A percentile compares a stretch with the other conserved stretches of the same genome.
phyloP scores from a whole-genome alignment of 2,113 vertebrate genomes.

The Aramus guarauna region DNA sequence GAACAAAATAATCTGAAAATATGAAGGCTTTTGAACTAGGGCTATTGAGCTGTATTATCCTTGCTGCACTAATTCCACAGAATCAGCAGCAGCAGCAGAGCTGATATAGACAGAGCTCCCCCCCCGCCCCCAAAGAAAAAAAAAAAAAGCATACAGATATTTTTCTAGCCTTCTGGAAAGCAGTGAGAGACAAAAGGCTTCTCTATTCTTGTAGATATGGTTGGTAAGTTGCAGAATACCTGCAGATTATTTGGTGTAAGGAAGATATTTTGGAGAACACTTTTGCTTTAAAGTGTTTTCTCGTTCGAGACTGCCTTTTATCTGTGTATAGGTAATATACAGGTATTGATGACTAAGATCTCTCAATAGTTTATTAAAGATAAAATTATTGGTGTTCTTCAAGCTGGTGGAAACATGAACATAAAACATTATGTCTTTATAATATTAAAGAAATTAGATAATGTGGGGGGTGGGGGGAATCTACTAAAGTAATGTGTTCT shows the following conservation, averaged over 20 bases:
- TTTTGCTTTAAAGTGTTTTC: neutral
- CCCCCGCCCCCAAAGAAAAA: too few relatives aligned
- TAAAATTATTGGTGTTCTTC: neutral
- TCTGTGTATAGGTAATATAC: neutral
- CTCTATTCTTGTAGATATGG: neutral
- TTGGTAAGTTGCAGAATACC: neutral
- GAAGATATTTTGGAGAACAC: neutral
- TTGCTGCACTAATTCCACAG: neutral
- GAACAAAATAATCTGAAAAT: constrained; percentile 23
- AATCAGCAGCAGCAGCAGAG: neutral
- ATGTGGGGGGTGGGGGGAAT: rapidly evolving
- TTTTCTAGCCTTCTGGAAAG: neutral
- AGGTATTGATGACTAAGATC: neutral
- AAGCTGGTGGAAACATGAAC: neutral
- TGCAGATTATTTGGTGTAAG: neutral
- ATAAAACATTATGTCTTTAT: neutral
- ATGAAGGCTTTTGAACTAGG: constrained; percentile 17
- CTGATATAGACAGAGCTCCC: neutral
- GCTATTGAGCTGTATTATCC: neutral
- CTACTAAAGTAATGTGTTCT: neutral
- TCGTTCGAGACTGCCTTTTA: neutral
- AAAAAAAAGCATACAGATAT: neutral
- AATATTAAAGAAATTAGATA: neutral
- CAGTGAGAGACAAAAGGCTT: neutral
- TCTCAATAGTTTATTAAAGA: neutral